Base-by-base conservation (phyloP, 2,113 vertebrate genomes). In the Cyanoliseus patagonus region DNA sequence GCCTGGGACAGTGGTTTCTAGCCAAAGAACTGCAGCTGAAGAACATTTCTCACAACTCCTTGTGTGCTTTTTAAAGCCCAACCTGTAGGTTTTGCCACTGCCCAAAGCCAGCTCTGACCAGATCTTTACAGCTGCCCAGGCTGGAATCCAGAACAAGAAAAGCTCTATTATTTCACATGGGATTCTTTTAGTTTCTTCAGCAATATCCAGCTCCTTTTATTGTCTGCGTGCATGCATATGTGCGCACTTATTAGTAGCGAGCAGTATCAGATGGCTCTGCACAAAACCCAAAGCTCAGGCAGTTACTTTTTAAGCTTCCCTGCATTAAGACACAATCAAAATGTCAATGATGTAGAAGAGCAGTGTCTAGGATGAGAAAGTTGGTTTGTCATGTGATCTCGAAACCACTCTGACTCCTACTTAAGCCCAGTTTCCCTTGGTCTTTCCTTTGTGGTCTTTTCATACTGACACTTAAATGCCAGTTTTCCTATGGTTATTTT, bases 181-280 rank as follows among this genome's bases (percentile, higher is more conserved):
- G 73, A 86, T 89, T 95, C 64, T 70, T 92, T 31, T n/a, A 16
- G 73, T 86, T 83, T 59, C 70, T 94, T 85, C 81, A 97, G 95
- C 94, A 85, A 82, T 57, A 42, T 79, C 27, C 31, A 57, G 15
- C 46, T 68, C 28, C 23, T 64, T 74, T 79, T 61, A 51, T 46
- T 77, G 81, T n/a, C 69, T 3, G 3, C 23, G 31, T 9, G 5
- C n/a, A 11, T 44, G 19, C 30, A 35, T 41, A 39, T 42, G 23
- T n/a, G 41, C 33, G 57, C 44, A 30, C n/a, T 86, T 88, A 77
- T 27, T 49, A 69, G n/a, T 4, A 57, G 44, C 25, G 44, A 91
- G 51, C 41, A 37, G 11, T 66, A 66, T 82, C 52, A 79, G 53
- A 69, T 15, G 30, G 41, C 37, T 92, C 69, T 30, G n/a, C 62